Evolutionary conservation across 2,888 invertebrate genomes (phyloP), one percentile per base, ranked within the genome.

Genomic region (Microchrysa polita): DNA sequence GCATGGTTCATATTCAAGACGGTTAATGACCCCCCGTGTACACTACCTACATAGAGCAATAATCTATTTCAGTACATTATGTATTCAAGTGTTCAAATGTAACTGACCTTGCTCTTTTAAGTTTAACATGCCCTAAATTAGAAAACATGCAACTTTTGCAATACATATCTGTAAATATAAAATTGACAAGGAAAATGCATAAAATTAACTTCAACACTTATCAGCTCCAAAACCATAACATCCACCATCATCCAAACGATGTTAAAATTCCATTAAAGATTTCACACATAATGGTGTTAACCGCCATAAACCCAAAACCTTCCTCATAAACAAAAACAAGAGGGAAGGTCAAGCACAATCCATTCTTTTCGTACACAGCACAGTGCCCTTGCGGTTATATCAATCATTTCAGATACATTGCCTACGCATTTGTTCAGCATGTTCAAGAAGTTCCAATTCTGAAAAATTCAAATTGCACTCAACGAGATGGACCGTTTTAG

Each of bases 271-370:
- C 16, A 48, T 48, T 48, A n/a, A n/a, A n/a, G 16, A n/a, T 48
- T 48, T 48, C 48, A 12, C 48, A 48, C 48, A 48, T 48, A n/a
- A n/a, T n/a, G n/a, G n/a, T n/a, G n/a, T n/a, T n/a, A n/a, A n/a
- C n/a, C n/a, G n/a, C n/a, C 16, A 48, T 4, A 42, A 12, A n/a
- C 16, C 12, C 4, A n/a, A 48, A 48, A 18, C 40, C 61, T 10
- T 61, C 55, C 61, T 34, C 40, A 61, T 60, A 61, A 61, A 61
- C 61, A 61, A 27, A 61, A n/a, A 7, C 61, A 16, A n/a, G 61
- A 61, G 40, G 61, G 61, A 61, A 61, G 61, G 61, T 61, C 61
- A 61, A 61, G 40, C 23, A n/a, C n/a, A n/a, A n/a, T 27, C 27
- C 27, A 34, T 34, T 2, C 27, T 34, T 34, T 34, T 34, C n/a